Base-by-base conservation (phyloP, 1,140 invertebrate species). In the Sarcophaga peregrina region DNA sequence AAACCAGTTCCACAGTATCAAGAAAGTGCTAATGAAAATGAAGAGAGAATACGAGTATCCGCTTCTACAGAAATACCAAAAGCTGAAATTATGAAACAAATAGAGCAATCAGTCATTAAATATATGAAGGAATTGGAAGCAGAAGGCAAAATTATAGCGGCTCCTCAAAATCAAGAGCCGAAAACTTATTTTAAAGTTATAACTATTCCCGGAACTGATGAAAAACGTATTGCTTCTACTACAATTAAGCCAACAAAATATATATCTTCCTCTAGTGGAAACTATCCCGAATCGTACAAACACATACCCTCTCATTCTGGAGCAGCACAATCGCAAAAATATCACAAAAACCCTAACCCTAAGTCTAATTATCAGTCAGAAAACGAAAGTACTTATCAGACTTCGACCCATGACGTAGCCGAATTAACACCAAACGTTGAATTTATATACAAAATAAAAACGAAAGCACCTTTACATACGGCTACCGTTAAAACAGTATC, bases 11-110 rank as follows among this genome's bases (percentile, higher is more conserved):
- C 82, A 4, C 73, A 83, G 0, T 87, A 87, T 45, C 84, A 86
- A 50, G 84, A 82, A 4, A 46, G 75, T 0, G 85, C 85, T 17
- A 83, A 86, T 1, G 85, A 87, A 73, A 87, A 87, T 20, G 85
- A 89, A 73, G 88, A 90, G 8, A 87, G 88, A 80, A 84, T 90
- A 17, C 84, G 87, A 0, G 86, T 88, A 0, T 88, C 88, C 3
- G 87, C 88, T n/a, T 90, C 88, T 11, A 90, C 88, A 0, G 88
- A 90, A 54, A 90, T 90, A 82, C 89, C 89, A n/a, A 90, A 89
- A 73, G 87, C 88, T 8, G 89, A 90, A 82, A 89, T 90, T 7
- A 87, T 90, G 86, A 90, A 90, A 25, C 88, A 90, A 72, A 90
- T 90, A 47, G 89, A 90, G 48, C 86, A 90, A 78, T 89, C 88